A percentile compares a stretch with the other conserved stretches of the same genome.
phyloP scores from a whole-genome alignment of 2,113 vertebrate genomes.

The Probosciger aterrimus region DNA sequence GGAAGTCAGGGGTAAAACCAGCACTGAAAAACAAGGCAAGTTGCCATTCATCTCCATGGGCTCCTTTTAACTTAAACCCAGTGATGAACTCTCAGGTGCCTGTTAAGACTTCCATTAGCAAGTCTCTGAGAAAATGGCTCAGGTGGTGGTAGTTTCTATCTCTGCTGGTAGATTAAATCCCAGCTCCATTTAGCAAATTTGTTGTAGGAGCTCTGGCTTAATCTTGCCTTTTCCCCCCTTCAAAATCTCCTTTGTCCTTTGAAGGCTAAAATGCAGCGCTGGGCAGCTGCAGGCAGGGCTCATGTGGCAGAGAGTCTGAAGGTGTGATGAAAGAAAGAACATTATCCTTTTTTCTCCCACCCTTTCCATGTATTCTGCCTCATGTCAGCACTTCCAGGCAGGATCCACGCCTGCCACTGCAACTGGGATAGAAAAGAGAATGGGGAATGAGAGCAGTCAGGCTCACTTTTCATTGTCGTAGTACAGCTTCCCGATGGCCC shows the following conservation, averaged over 20 bases:
- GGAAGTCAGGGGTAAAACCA: neutral
- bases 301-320: neutral
- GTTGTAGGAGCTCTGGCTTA: neutral
- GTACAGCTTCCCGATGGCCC: conserved; percentile 92
- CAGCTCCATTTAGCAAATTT: conserved; percentile 15
- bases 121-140: conserved; percentile 10
- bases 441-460: neutral
- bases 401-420: neutral
- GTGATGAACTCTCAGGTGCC: neutral
- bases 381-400: neutral
- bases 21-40: neutral
- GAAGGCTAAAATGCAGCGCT: neutral
- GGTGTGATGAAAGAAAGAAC: neutral
- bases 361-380: neutral
- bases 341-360: neutral
- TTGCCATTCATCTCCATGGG: neutral
- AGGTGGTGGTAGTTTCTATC: neutral
- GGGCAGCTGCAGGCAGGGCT: neutral
- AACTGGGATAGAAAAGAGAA: neutral
- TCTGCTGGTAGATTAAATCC: conserved; percentile 10
- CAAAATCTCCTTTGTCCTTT: neutral
- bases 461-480: conserved; percentile 95
- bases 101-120: conserved; percentile 52
- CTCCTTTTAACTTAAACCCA: neutral
- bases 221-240: neutral